Evolutionary conservation across 1,140 invertebrate species (phyloP).

Genomic region (Drosophila subpulchrella): DNA sequence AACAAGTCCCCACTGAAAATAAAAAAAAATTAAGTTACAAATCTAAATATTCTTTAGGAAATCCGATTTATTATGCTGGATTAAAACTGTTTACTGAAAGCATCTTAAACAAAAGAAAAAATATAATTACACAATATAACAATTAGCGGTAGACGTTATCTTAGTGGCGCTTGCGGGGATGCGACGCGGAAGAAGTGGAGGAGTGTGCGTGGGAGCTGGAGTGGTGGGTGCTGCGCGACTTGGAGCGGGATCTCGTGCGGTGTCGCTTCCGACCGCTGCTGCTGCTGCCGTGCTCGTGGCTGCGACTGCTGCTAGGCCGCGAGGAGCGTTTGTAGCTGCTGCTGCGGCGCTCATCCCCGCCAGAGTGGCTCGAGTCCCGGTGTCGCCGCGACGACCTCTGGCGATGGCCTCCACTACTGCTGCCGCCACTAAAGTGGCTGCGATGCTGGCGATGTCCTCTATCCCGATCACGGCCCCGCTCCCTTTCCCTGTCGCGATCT

Average conservation of each 20-base stretch:
- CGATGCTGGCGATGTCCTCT: slow-evolving; percentile 19
- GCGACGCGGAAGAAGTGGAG: slow-evolving; percentile 61
- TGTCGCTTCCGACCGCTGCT: slow-evolving; percentile 32
- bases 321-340: slow-evolving; percentile 34
- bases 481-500: slow-evolving; percentile 32
- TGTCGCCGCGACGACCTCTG: slow-evolving; percentile 5
- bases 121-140: slow-evolving; percentile 37
- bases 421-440: slow-evolving; percentile 16
- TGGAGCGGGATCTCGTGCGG: slow-evolving; percentile 62
- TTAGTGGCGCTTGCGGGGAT: slow-evolving; percentile 65
- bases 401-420: slow-evolving; percentile 16
- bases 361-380: slow-evolving; percentile 56
- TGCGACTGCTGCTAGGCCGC: slow-evolving; percentile 42
- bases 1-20: slow-evolving; percentile 50
- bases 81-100: slow-evolving; percentile 34
- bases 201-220: slow-evolving; percentile 51
- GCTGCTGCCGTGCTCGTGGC: slow-evolving; percentile 53
- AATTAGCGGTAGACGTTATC: slow-evolving; percentile 24
- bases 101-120: slow-evolving; percentile 33
- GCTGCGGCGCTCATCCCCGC: slow-evolving; percentile 43
- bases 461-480: slow-evolving; percentile 8
- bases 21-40: neutral
- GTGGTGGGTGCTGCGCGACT: slow-evolving; percentile 64
- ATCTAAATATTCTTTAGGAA: neutral
- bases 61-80: slow-evolving; percentile 5